Conservation (phyloP, 2,888 invertebrate genomes). For the Dione juno region DNA sequence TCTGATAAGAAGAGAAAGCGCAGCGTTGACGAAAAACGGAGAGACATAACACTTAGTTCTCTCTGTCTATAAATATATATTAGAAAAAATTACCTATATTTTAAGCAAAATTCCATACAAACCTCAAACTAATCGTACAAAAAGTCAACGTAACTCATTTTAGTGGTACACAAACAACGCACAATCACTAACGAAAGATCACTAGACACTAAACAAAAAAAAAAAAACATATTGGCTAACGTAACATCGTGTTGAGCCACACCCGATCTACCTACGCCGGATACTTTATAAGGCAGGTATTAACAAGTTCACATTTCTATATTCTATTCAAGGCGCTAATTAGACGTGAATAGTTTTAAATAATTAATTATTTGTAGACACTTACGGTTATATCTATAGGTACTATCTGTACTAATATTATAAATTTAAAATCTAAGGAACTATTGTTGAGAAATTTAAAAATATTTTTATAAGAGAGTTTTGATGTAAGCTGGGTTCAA, state of each 20-base stretch:
- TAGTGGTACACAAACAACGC: slow-evolving; percentile 42
- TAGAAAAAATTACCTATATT: too few species aligned
- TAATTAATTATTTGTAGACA: slow-evolving; percentile 26
- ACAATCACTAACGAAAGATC: slow-evolving; percentile 41
- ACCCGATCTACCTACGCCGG: slow-evolving; percentile 70
- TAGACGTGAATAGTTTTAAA: slow-evolving; percentile 29
- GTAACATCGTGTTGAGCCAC: slow-evolving; percentile 62
- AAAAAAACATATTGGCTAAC: slow-evolving; percentile 59
- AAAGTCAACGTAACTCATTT: slow-evolving; percentile 74
- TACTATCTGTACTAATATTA: too few species aligned
- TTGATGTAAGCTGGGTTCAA: too few species aligned
- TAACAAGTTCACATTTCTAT: slow-evolving; percentile 55
- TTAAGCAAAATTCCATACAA: slow-evolving; percentile 52
- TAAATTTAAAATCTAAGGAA: too few species aligned
- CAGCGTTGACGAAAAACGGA: not conserved
- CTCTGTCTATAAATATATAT: too few species aligned
- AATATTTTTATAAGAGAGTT: too few species aligned
- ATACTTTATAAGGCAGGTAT: slow-evolving; percentile 64
- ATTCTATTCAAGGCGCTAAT: slow-evolving; percentile 35
- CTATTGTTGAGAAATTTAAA: too few species aligned
- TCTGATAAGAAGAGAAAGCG: too few species aligned
- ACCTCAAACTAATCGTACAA: slow-evolving; percentile 75
- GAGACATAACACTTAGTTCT: not conserved
- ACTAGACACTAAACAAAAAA: slow-evolving; percentile 26
- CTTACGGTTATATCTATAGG: not conserved